Base-by-base conservation (phyloP, 1,140 invertebrate species). In the Bombus picipes region DNA sequence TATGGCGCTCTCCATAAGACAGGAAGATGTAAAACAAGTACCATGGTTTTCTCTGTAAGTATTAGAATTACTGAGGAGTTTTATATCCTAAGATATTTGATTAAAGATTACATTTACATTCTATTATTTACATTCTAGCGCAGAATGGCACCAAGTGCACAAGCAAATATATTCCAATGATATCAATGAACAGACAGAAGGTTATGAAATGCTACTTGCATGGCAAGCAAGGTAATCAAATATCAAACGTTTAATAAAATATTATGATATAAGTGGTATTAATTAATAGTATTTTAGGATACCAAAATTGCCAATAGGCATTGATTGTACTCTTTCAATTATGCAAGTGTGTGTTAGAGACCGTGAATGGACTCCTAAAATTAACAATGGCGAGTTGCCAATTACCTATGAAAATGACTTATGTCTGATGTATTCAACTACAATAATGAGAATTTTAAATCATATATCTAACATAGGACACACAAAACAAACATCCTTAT, bases 261-360 rank as follows among this genome's bases (percentile, higher is more conserved):
- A 41, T 70, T 18, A 18, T 68, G 9, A 79, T 79, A 32, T 47
- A 53, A 76, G 34, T 25, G 41, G 18, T 66, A 76, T 25, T 71
- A 68, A 82, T 34, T 5, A 39, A 22, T 47, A 73, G 28, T 39
- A n/a, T 83, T 87, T 82, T 82, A 95, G 97, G 83, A 96, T 96
- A 82, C 96, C 96, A n/a, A 95, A 96, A 85, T 91, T 97, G 84
- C 96, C 97, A 25, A 96, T 96, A 43, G 97, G 97, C 4, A 95
- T 97, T 37, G 97, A 97, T 91, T 97, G 97, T 37, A 97, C 97
- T 6, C 91, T 97, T 53, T 95, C 95, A 34, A 92, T 97, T 66
- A 91, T 97, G n/a, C 96, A 97, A 94, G 96, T 97, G 6, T 93
- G 92, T 37, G 75, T 96, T 3, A 90, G 95, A 82, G 95, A 96